These are phyloP conservation scores for Gadus macrocephalus DNA, from an alignment of 2,113 vertebrate genomes.

Conservation along the genomic window DNA sequence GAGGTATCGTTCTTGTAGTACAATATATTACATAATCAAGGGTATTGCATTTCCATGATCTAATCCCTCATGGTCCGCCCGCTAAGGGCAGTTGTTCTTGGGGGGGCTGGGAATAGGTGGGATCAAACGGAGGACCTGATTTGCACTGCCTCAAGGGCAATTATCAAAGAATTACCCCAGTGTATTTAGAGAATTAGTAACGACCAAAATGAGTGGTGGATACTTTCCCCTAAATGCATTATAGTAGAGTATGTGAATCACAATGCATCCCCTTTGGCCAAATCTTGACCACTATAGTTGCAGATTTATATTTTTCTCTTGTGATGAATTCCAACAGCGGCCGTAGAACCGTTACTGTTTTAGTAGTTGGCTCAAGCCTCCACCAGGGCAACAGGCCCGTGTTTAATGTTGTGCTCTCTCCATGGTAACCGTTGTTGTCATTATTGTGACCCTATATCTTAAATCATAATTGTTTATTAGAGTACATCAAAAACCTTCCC, in stretches of 20 bases:
- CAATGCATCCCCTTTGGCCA: no score
- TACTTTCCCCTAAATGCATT: no score
- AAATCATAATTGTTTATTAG: no score
- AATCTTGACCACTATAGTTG: no score
- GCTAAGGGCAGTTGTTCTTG: constrained; percentile 23
- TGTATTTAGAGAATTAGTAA: no score
- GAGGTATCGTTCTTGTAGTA: constrained; percentile 45
- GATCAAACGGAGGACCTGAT: constrained; percentile 43
- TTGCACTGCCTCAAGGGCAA: constrained; percentile 38
- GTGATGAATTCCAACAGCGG: no score
- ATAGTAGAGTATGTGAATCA: no score
- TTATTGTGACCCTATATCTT: no score
- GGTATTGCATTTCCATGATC: constrained; percentile 45
- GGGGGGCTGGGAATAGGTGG: constrained; percentile 39
- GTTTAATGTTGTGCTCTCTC: constrained; percentile 47
- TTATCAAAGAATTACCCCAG: neutral
- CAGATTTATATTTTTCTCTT: no score
- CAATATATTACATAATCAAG: constrained; percentile 48
- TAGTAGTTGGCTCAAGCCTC: constrained; percentile 46
- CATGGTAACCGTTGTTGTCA: no score
- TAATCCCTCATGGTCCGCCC: constrained; percentile 36
- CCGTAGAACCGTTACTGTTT: neutral
- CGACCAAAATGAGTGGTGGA: no score
- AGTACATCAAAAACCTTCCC: no score
- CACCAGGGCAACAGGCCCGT: constrained; percentile 38